Conservation (phyloP, 2,888 invertebrate species). For the Tromatobia lineatoria region DNA sequence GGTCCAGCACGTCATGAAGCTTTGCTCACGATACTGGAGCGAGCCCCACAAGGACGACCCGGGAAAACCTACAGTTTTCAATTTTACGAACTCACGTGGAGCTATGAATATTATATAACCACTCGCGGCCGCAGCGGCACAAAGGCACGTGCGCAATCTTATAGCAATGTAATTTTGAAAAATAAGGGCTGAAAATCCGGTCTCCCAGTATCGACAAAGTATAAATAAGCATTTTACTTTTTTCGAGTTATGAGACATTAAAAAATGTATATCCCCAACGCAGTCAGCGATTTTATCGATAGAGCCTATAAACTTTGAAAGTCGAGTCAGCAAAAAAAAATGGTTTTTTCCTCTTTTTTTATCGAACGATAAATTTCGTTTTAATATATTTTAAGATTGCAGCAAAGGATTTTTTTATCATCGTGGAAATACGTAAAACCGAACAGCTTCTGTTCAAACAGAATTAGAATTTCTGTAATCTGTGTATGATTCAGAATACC, state of each 20-base stretch:
- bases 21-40: background rate
- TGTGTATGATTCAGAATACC: too few species aligned
- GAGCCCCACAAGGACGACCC: conserved; percentile 17
- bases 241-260: background rate
- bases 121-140: background rate
- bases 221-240: background rate
- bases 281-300: background rate
- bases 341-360: too few species aligned
- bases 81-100: background rate
- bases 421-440: too few species aligned
- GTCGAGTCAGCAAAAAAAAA: too few species aligned
- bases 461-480: too few species aligned
- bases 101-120: conserved; percentile 6
- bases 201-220: background rate
- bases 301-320: background rate
- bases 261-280: background rate
- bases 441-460: too few species aligned
- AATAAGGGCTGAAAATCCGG: background rate
- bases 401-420: too few species aligned
- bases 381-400: too few species aligned
- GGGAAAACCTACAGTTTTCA: conserved; percentile 28
- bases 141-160: background rate
- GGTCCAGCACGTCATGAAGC: background rate
- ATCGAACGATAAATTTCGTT: too few species aligned
- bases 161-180: background rate